These are phyloP conservation scores for Ischnura elegans DNA, from an alignment of 2,888 invertebrate species.

Conservation along the genomic window DNA sequence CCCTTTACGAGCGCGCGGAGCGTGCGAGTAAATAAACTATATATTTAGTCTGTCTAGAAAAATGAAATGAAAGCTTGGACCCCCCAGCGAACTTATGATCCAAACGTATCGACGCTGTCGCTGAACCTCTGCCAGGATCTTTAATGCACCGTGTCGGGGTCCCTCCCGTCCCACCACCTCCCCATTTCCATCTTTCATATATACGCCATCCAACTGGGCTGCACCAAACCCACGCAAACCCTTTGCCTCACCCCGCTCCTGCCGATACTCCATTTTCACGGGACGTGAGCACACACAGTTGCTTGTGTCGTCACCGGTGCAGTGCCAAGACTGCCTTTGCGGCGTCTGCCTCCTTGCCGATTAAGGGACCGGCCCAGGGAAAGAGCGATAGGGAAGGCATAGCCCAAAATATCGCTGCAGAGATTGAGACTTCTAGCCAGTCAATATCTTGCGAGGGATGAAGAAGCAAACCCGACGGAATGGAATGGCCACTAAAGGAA, in stretches of 20 bases:
- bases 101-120: neutral
- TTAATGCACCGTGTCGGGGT: neutral
- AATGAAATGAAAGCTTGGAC: neutral
- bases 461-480: too few species aligned
- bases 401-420: neutral
- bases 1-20: too few species aligned
- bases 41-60: neutral
- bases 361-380: neutral
- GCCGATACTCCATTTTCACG: neutral
- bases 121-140: constrained; percentile 1
- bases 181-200: neutral
- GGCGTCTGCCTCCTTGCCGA: neutral
- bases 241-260: neutral
- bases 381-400: neutral
- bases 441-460: too few species aligned
- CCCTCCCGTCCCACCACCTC: neutral
- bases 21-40: too few species aligned
- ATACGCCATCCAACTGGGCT: neutral
- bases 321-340: neutral
- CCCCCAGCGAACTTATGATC: neutral
- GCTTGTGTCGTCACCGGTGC: neutral
- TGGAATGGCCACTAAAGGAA: too few species aligned
- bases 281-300: neutral
- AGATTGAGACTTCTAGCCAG: too few species aligned
- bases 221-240: neutral